A percentile compares a stretch with the other conserved stretches of the same genome.
phyloP scores from a whole-genome alignment of 2,888 invertebrate genomes.

The Bombyx huttoni region DNA sequence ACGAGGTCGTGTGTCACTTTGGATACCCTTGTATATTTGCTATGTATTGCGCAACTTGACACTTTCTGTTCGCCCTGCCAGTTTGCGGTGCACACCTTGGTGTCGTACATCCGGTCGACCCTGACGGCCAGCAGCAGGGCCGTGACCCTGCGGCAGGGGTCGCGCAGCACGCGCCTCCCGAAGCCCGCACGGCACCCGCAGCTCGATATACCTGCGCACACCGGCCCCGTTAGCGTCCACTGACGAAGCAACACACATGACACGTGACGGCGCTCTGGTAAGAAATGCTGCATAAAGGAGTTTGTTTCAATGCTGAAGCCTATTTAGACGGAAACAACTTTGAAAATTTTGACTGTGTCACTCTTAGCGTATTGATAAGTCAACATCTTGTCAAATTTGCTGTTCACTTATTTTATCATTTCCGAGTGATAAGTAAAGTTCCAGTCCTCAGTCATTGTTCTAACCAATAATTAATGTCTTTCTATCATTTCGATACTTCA shows the following conservation, averaged over 20 bases:
- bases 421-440: too few relatives aligned
- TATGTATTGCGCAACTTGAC: too few relatives aligned
- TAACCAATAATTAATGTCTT: too few relatives aligned
- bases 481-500: too few relatives aligned
- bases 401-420: too few relatives aligned
- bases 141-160: slow-evolving; percentile 84
- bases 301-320: too few relatives aligned
- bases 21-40: neutral
- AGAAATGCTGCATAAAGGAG: too few relatives aligned
- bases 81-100: slow-evolving; percentile 44
- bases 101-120: slow-evolving; percentile 87
- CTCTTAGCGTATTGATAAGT: too few relatives aligned
- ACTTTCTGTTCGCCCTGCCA: neutral
- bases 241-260: neutral
- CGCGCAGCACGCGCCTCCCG: slow-evolving; percentile 79
- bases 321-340: too few relatives aligned
- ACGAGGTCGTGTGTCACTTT: neutral
- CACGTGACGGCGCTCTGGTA: neutral
- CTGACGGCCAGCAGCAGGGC: slow-evolving; percentile 84
- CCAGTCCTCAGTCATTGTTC: too few relatives aligned
- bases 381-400: too few relatives aligned
- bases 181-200: slow-evolving; percentile 89
- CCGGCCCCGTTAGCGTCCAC: neutral
- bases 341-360: too few relatives aligned
- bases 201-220: slow-evolving; percentile 79